Conservation (phyloP, 2,888 invertebrate species). For the Drosophila austrosaltans region DNA sequence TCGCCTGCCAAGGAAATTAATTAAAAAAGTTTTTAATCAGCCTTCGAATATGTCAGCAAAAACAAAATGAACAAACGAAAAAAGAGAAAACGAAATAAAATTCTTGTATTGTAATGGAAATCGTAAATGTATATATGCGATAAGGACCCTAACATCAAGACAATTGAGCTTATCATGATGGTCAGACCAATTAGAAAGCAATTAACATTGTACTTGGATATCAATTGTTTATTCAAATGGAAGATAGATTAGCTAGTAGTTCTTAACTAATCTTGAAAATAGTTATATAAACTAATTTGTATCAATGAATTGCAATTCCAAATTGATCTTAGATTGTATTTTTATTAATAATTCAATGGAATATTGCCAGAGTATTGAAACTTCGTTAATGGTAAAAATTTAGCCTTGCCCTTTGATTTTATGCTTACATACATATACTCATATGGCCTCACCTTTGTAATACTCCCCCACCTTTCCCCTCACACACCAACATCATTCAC, state of each 20-base stretch:
- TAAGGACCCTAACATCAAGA: neutral
- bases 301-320: neutral
- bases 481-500: neutral
- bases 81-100: neutral
- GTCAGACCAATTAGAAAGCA: neutral
- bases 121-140: slow-evolving; percentile 4
- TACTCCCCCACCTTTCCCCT: neutral
- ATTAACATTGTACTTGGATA: neutral
- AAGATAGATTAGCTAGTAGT: too few relatives aligned
- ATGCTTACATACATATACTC: neutral
- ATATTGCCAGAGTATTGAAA: neutral
- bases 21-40: slow-evolving; percentile 81
- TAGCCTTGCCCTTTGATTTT: slow-evolving; percentile 1
- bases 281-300: too few relatives aligned
- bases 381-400: neutral
- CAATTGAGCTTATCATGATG: neutral
- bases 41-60: slow-evolving; percentile 65
- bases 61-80: neutral
- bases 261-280: too few relatives aligned
- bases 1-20: slow-evolving; percentile 73
- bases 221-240: too few relatives aligned
- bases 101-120: neutral
- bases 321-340: too few relatives aligned
- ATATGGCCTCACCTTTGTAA: neutral
- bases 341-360: too few relatives aligned